These are phyloP conservation scores for Mobula hypostoma DNA, from an alignment of 2,113 vertebrate genomes.

Conservation along the genomic window DNA sequence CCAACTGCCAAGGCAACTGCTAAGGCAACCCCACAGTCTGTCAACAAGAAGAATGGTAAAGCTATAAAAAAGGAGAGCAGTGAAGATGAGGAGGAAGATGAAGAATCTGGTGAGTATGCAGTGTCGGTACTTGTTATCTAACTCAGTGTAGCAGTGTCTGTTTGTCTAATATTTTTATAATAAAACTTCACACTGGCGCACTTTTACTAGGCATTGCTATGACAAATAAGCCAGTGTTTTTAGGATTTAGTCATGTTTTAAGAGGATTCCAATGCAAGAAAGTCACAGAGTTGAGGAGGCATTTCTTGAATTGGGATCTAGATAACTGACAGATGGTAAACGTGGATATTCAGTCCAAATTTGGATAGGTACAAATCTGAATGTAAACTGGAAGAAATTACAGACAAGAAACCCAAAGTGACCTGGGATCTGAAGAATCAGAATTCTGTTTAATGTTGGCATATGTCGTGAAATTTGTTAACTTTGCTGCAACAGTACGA, in stretches of 20 bases:
- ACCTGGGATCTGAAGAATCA: too few species aligned
- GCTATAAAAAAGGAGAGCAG: slow-evolving; percentile 60
- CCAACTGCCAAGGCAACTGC: slow-evolving; percentile 45
- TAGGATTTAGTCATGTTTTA: too few species aligned
- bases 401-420: background rate
- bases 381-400: background rate
- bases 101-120: slow-evolving; percentile 39
- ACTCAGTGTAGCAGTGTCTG: background rate
- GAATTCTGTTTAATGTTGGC: too few species aligned
- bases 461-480: too few species aligned
- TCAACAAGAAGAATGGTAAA: slow-evolving; percentile 57
- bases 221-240: too few species aligned
- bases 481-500: too few species aligned
- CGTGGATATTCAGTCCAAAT: background rate
- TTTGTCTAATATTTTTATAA: background rate
- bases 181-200: background rate
- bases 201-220: too few species aligned
- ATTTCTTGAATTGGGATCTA: background rate
- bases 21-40: slow-evolving; percentile 7
- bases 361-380: background rate
- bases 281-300: background rate
- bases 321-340: background rate
- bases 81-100: slow-evolving; percentile 57
- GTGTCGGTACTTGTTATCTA: background rate
- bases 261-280: too few species aligned